Conservation (phyloP, 2,113 vertebrate genomes). For the Pelvicachromis taeniatus region DNA sequence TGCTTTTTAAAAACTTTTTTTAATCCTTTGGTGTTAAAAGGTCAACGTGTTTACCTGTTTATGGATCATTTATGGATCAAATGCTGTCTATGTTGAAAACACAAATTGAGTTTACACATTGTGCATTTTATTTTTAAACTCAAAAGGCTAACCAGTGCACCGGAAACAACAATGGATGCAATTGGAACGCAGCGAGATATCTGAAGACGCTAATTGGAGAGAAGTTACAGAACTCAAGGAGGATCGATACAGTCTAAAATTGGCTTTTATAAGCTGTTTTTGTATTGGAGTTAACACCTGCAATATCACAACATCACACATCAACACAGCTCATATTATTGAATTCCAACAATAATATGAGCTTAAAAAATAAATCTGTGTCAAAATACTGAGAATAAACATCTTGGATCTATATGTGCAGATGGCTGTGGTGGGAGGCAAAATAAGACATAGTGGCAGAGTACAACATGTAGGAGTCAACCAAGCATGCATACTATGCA, state of each 20-base stretch:
- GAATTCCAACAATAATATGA: neutral
- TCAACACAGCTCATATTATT: neutral
- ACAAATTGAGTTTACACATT: neutral
- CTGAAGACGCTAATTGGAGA: neutral
- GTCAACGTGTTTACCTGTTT: neutral
- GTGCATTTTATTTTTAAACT: neutral
- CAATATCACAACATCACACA: neutral
- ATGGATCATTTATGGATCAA: neutral
- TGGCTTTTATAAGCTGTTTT: neutral
- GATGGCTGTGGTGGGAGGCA: neutral
- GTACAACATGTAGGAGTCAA: neutral
- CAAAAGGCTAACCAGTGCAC: neutral
- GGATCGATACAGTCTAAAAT: neutral
- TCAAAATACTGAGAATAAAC: neutral
- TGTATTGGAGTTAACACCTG: neutral
- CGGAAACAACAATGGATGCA: neutral
- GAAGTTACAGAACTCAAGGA: neutral
- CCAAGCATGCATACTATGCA: neutral
- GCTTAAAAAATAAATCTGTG: rapidly evolving
- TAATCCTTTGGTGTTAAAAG: neutral
- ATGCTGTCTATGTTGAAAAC: neutral
- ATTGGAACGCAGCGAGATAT: neutral
- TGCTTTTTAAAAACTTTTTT: neutral
- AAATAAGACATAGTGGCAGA: neutral
- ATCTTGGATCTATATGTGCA: neutral